Conservation (phyloP, 1,140 invertebrate genomes). For the Pectinophora gossypiella region DNA sequence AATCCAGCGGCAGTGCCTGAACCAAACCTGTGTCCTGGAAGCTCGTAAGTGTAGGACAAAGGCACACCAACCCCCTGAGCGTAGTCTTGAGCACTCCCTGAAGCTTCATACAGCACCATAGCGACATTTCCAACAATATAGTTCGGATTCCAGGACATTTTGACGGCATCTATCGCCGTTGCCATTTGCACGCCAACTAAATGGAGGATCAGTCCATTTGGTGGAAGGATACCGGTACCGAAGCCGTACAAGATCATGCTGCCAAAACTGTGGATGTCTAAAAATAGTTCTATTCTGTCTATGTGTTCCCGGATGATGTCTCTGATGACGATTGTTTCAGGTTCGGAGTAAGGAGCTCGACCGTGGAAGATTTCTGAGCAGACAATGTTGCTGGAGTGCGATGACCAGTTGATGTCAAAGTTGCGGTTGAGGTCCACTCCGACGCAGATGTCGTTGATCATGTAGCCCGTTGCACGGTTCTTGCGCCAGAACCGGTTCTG, state of each 20-base stretch:
- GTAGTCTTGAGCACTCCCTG: slow-evolving; percentile 27
- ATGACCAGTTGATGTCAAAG: slow-evolving; percentile 78
- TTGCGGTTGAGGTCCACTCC: slow-evolving; percentile 83
- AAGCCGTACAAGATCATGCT: slow-evolving; percentile 77
- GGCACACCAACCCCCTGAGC: slow-evolving; percentile 26
- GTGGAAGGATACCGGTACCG: slow-evolving; percentile 32
- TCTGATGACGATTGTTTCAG: slow-evolving; percentile 76
- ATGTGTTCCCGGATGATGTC: slow-evolving; percentile 63
- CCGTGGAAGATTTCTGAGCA: slow-evolving; percentile 83
- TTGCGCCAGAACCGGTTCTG: slow-evolving; percentile 79
- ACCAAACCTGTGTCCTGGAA: slow-evolving; percentile 71
- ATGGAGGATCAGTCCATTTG: slow-evolving; percentile 31
- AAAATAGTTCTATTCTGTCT: slow-evolving; percentile 70
- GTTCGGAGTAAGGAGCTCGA: slow-evolving; percentile 79
- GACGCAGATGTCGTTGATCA: slow-evolving; percentile 44
- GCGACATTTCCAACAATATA: slow-evolving; percentile 37
- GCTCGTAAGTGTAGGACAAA: slow-evolving; percentile 20
- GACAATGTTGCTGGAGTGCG: slow-evolving; percentile 76
- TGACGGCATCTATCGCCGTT: slow-evolving; percentile 37
- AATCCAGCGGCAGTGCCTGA: slow-evolving; percentile 21
- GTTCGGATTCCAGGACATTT: slow-evolving; percentile 24
- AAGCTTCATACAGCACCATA: slow-evolving; percentile 18
- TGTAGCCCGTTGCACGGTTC: slow-evolving; percentile 58
- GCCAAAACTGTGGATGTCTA: slow-evolving; percentile 81
- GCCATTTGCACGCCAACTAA: slow-evolving; percentile 37